Evolutionary conservation across 2,888 invertebrate species (phyloP).

Genomic region (Clostera curtula): DNA sequence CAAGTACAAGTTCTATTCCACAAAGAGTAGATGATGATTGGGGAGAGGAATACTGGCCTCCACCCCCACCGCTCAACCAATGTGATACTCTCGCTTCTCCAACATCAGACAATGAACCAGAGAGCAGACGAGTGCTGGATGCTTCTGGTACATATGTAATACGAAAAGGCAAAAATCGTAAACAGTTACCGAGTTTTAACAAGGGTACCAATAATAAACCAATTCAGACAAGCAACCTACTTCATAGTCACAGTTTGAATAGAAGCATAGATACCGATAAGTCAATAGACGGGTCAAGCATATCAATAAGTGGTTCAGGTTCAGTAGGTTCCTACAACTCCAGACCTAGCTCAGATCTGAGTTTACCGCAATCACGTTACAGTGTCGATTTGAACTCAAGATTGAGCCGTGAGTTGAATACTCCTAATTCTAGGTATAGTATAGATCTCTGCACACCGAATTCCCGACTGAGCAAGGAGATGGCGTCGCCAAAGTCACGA

Average conservation of each 20-base stretch:
- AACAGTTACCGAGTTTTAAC: conserved; percentile 76
- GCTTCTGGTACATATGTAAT: conserved; percentile 86
- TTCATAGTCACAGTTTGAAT: conserved; percentile 63
- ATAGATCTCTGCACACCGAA: conserved; percentile 79
- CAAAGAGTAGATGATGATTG: conserved; percentile 77
- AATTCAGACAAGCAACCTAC: conserved; percentile 42
- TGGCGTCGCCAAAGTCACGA: conserved; percentile 76
- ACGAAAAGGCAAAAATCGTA: conserved; percentile 82
- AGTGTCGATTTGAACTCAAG: conserved; percentile 73
- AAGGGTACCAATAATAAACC: conserved; percentile 68
- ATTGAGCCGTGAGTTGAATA: conserved; percentile 74
- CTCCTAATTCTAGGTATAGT: conserved; percentile 79
- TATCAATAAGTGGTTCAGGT: conserved; percentile 67
- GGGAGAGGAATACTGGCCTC: conserved; percentile 81
- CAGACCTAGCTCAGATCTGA: conserved; percentile 77
- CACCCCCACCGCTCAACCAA: conserved; percentile 78
- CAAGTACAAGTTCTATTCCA: conserved; percentile 83
- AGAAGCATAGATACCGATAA: conserved; percentile 64
- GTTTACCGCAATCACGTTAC: conserved; percentile 75
- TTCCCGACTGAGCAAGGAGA: conserved; percentile 73
- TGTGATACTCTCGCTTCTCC: conserved; percentile 81
- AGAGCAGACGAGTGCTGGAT: conserved; percentile 48
- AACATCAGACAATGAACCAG: conserved; percentile 75
- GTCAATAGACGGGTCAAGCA: conserved; percentile 66
- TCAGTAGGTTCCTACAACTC: conserved; percentile 77